Conservation (phyloP, 1,140 invertebrate species). For the Camponotus vicinus region DNA sequence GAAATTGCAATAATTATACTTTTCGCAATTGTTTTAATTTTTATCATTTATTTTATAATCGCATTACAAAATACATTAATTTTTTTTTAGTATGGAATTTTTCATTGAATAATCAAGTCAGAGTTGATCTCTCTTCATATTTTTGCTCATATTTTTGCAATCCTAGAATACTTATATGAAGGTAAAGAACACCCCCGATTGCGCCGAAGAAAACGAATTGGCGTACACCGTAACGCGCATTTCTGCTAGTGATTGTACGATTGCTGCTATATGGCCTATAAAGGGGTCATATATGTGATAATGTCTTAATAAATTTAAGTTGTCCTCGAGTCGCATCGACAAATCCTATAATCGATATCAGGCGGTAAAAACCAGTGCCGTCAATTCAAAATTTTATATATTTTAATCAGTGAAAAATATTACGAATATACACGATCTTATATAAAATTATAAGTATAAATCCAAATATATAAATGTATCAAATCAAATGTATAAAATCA, state of each 20-base stretch:
- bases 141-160: background rate
- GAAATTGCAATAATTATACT: conserved; percentile 11
- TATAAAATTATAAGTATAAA: background rate
- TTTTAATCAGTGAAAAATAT: background rate
- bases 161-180: background rate
- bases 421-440: background rate
- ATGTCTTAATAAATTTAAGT: conserved; percentile 39
- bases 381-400: background rate
- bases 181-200: conserved; percentile 43
- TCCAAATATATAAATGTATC: background rate
- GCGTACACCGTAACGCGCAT: conserved; percentile 60
- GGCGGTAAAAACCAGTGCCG: conserved; percentile 29
- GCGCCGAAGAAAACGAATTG: conserved; percentile 31
- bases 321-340: conserved; percentile 33
- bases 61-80: background rate
- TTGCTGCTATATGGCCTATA: conserved; percentile 54
- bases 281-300: conserved; percentile 32
- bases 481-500: background rate
- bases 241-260: conserved; percentile 61
- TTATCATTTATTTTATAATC: background rate
- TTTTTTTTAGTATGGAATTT: background rate
- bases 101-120: background rate
- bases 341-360: conserved; percentile 16
- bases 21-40: conserved; percentile 19
- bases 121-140: background rate